Evolutionary conservation across 2,888 invertebrate genomes (phyloP), one percentile per base, ranked within the genome.

Genomic region (Ophonus ardosiacus): DNA sequence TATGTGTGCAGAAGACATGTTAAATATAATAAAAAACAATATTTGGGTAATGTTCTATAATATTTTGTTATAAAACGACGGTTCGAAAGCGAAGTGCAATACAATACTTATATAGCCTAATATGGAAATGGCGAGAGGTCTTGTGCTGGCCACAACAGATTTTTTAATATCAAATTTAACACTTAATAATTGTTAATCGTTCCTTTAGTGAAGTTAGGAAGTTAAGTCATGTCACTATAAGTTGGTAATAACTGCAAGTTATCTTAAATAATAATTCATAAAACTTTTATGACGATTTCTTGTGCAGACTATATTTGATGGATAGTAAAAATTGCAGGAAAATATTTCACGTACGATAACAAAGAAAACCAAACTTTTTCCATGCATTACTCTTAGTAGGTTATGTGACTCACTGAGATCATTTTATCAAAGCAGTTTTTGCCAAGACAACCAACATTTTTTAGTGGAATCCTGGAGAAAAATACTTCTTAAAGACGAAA

Each of bases 391-490:
- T 24, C 68, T 21, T 21, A 24, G 24, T 63, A 63, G 43, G 43
- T 51, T 51, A 63, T 63, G 21, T 63, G 21, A 24, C 21, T 63
- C 21, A 31, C 63, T 15, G 68, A 65, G 68, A 31, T 68, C 68
- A 68, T 68, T 68, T 68, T 68, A 68, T 68, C 68, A 68, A 68
- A 68, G 68, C 24, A 68, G 68, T 68, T 68, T 68, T 68, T 68
- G 31, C 31, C n/a, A 7, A 65, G 38, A 65, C 24, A 65, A 31
- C 65, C 65, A 65, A 31, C 24, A n/a, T 68, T 68, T 68, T 68
- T 68, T 68, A 31, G 68, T 38, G 15, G 38, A 13, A 40, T 15
- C 0, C 68, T n/a, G 10, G 31, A 68, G 68, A 38, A 68, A 68
- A 68, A 68, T 68, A 31, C 38, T 31, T 68, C n/a, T 31, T 15